Evolutionary conservation across 2,797 vertebrate species (phyloP).

Genomic region (Eurystomus glaucurus): DNA sequence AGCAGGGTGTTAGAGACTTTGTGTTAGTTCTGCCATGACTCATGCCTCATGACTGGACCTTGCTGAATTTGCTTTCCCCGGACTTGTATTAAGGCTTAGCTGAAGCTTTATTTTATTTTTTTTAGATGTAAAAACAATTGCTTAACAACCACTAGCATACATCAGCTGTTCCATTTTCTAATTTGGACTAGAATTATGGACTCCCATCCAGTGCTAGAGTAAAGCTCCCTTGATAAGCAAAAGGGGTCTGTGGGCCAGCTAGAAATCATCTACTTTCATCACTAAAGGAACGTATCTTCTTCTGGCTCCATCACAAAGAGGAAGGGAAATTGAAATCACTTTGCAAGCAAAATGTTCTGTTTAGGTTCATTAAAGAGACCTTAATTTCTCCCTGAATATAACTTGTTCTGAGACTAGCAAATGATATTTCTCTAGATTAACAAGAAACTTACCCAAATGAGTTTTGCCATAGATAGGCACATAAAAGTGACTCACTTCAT

Average conservation of each 20-base stretch:
- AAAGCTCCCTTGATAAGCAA: not conserved
- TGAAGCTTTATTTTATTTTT: not conserved
- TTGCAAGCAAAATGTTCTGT: not conserved
- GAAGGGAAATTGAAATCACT: not conserved
- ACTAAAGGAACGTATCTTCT: not conserved
- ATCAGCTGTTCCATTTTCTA: not conserved
- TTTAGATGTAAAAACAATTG: not conserved
- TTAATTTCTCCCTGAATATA: not conserved
- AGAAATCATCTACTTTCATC: not conserved
- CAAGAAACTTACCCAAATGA: not conserved
- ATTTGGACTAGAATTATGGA: not conserved
- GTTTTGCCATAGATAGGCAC: not conserved
- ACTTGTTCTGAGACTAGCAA: not conserved
- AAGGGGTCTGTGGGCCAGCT: not conserved
- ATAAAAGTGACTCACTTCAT: not conserved
- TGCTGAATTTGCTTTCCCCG: not conserved
- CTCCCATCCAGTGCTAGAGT: not conserved
- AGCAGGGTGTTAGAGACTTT: not conserved
- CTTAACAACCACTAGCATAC: not conserved
- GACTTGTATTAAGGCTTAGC: not conserved
- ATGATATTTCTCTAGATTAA: not conserved
- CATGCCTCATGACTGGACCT: not conserved
- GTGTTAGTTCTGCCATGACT: not conserved
- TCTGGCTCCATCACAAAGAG: not conserved
- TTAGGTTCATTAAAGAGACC: not conserved